Evolutionary conservation across 2,797 vertebrate species (phyloP), one percentile per base, ranked within the genome.

Genomic region (Notoglanidium macrostoma): DNA sequence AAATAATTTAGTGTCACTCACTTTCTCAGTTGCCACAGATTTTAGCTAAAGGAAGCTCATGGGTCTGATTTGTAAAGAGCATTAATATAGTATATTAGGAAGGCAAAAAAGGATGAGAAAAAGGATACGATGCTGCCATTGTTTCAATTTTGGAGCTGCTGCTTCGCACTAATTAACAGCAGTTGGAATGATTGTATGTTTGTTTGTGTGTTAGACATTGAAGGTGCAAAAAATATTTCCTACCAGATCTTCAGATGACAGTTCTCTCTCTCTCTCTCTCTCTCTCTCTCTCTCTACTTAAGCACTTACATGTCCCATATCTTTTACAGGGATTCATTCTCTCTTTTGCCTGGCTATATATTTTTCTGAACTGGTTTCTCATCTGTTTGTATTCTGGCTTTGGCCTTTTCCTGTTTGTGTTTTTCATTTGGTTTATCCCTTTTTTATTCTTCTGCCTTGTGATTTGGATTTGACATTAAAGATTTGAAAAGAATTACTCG

Each of bases 1-100:
- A 94, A 94, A 95, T 95, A 93, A 95, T 95, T 96, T 94, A 93
- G 91, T 94, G 94, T 94, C 94, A 94, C 90, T 94, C 93, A 87
- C 83, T 87, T 86, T 87, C 65, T 89, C 46, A 78, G 55, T 90
- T 93, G 90, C 93, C 92, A 92, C 92, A 92, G 90, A 92, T 91
- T 67, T 90, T 87, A 86, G 63, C 74, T 29, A 32, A 83, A 86
- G 68, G 74, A 83, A 65, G 55, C 82, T 85, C 32, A 46, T 63
- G 40, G 83, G 86, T 90, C 86, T 88, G 89, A 89, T 90, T 83
- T 86, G 85, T 85, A 85, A 90, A 32, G 81, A 72, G 35, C 54
- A 67, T 29, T 85, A 89, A 51, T 89, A 87, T 32, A 14, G 23
- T 80, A 55, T 10, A 59, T 67, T 86, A 83, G 74, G 61, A 82